These are phyloP conservation scores for Gila orcuttii DNA, from an alignment of 2,113 vertebrate genomes.

Conservation along the genomic window DNA sequence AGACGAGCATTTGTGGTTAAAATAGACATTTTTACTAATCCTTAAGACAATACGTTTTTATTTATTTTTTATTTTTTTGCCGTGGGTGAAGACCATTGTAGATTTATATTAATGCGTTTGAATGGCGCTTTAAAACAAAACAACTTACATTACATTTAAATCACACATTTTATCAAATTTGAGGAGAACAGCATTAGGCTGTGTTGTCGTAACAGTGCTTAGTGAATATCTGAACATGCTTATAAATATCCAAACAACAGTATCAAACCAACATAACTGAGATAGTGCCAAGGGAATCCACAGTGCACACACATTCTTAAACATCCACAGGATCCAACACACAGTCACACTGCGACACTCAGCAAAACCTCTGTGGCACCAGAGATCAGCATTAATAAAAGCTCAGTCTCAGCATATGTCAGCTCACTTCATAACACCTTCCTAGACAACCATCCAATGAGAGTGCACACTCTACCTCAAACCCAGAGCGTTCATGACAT, in stretches of 20 bases:
- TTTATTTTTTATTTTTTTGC: no score
- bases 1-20: no score
- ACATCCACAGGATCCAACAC: slow-evolving; percentile 32
- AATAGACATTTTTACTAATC: no score
- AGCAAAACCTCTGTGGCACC: slow-evolving; percentile 66
- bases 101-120: not conserved
- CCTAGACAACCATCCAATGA: slow-evolving; percentile 68
- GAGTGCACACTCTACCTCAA: slow-evolving; percentile 3
- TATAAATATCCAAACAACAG: not conserved
- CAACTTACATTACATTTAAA: not conserved
- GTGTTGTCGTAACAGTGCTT: not conserved
- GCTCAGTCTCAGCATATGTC: slow-evolving; percentile 77
- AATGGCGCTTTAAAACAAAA: not conserved
- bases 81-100: not conserved
- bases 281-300: not conserved
- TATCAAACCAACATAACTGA: not conserved
- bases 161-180: not conserved
- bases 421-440: slow-evolving; percentile 71
- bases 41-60: no score
- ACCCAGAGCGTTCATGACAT: slow-evolving; percentile 23
- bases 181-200: not conserved
- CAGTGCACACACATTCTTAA: not conserved
- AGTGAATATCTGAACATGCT: not conserved
- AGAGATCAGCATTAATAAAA: slow-evolving; percentile 74
- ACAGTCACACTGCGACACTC: slow-evolving; percentile 58